These are phyloP conservation scores for Neodiprion virginianus DNA, from an alignment of 1,140 invertebrate species.

Conservation along the genomic window DNA sequence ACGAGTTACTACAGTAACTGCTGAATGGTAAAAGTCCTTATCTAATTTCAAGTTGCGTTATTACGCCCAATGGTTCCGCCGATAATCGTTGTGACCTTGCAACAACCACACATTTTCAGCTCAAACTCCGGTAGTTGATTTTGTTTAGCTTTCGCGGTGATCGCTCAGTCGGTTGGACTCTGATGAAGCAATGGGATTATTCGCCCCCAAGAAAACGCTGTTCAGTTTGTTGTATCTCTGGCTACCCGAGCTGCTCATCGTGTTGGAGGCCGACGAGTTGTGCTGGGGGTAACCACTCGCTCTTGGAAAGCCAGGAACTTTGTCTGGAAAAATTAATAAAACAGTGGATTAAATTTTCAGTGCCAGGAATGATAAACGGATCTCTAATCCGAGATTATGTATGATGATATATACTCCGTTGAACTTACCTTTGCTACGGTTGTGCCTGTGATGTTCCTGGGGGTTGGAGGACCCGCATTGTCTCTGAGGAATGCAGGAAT, in stretches of 20 bases:
- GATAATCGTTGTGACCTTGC: background rate
- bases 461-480: slow-evolving; percentile 52
- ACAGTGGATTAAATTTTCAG: background rate
- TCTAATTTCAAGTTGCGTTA: background rate
- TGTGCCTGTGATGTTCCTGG: slow-evolving; percentile 57
- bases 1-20: too few relatives aligned
- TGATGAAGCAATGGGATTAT: slow-evolving; percentile 43
- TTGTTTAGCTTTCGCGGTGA: slow-evolving; percentile 54
- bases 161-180: slow-evolving; percentile 53
- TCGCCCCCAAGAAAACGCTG: slow-evolving; percentile 48
- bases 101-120: background rate
- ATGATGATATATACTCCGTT: background rate
- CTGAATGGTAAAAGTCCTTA: too few relatives aligned
- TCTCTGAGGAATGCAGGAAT: slow-evolving; percentile 56
- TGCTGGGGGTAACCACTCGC: slow-evolving; percentile 50
- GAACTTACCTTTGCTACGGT: slow-evolving; percentile 54
- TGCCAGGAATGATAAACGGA: background rate
- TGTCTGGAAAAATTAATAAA: slow-evolving; percentile 43
- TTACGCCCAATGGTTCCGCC: background rate
- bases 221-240: slow-evolving; percentile 60
- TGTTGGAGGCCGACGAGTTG: slow-evolving; percentile 57
- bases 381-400: background rate
- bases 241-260: slow-evolving; percentile 57
- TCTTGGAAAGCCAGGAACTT: slow-evolving; percentile 56
- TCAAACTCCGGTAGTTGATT: background rate